phyloP scores from a whole-genome alignment of 2,113 vertebrate species.

The Pelobates fuscus region DNA sequence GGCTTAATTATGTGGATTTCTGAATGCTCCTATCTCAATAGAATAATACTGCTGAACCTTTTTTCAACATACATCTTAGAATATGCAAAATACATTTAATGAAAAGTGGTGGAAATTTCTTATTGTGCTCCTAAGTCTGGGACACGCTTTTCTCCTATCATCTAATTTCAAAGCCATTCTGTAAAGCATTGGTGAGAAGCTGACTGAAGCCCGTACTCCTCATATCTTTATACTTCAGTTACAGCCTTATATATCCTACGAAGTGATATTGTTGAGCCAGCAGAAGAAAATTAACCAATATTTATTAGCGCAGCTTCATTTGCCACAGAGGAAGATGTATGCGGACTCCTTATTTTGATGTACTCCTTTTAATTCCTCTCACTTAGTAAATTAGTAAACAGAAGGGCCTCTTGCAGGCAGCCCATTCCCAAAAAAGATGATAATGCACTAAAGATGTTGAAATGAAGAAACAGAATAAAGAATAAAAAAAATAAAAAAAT shows the following conservation, averaged over 20 bases:
- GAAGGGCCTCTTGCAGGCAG: background rate
- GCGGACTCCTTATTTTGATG: conserved; percentile 33
- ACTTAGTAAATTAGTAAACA: conserved; percentile 2
- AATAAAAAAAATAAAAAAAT: no score
- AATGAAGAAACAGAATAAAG: no score
- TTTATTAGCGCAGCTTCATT: conserved; percentile 42
- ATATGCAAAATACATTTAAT: conserved; percentile 46
- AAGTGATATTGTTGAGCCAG: conserved; percentile 29
- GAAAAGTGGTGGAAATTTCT: conserved; percentile 26
- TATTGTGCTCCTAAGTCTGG: conserved; percentile 30
- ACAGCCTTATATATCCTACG: conserved; percentile 34
- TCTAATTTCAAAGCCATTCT: conserved; percentile 47
- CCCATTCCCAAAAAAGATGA: background rate
- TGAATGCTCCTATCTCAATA: conserved; percentile 11
- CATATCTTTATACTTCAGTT: conserved; percentile 48
- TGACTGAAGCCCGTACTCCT: conserved; percentile 45
- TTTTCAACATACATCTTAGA: conserved; percentile 34
- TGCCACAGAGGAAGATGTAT: conserved; percentile 27
- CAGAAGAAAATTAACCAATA: conserved; percentile 43
- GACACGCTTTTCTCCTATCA: conserved; percentile 20
- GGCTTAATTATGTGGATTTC: conserved; percentile 19
- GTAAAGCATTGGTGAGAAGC: conserved; percentile 31
- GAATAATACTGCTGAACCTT: conserved; percentile 21
- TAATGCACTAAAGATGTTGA: background rate
- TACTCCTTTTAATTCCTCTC: conserved; percentile 30